Evolutionary conservation across 2,888 invertebrate species (phyloP).

Genomic region (Lasioglossum malachurum): DNA sequence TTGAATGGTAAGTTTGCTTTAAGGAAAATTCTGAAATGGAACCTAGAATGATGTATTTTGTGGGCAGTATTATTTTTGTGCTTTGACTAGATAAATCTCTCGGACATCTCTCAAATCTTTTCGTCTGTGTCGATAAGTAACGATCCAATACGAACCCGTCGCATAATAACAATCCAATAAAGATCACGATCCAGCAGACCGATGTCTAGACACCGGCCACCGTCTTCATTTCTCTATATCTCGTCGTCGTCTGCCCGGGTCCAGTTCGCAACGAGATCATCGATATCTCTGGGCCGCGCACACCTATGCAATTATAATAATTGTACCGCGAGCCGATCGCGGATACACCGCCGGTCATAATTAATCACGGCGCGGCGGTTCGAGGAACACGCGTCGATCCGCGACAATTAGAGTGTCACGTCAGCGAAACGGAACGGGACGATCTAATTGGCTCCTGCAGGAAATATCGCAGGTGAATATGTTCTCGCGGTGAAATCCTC

Average conservation of each 20-base stretch:
- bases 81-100: not conserved
- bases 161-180: not conserved
- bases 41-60: too few relatives aligned
- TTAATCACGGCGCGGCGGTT: constrained; percentile 57
- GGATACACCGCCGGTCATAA: constrained; percentile 39
- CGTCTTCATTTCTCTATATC: constrained; percentile 3
- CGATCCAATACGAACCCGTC: not conserved
- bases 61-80: not conserved
- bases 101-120: not conserved
- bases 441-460: constrained; percentile 29
- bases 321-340: constrained; percentile 53
- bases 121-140: not conserved
- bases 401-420: constrained; percentile 47
- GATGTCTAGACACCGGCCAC: not conserved
- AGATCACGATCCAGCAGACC: not conserved
- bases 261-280: constrained; percentile 36
- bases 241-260: not conserved
- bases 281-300: constrained; percentile 53
- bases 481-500: constrained; percentile 20
- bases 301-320: constrained; percentile 63
- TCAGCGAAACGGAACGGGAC: constrained; percentile 5
- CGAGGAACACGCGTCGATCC: constrained; percentile 58
- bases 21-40: not conserved
- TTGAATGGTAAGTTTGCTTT: too few relatives aligned
- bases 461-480: constrained; percentile 5